Evolutionary conservation across 2,113 vertebrate genomes (phyloP), one percentile per base, ranked within the genome.

Genomic region (Gobius niger): DNA sequence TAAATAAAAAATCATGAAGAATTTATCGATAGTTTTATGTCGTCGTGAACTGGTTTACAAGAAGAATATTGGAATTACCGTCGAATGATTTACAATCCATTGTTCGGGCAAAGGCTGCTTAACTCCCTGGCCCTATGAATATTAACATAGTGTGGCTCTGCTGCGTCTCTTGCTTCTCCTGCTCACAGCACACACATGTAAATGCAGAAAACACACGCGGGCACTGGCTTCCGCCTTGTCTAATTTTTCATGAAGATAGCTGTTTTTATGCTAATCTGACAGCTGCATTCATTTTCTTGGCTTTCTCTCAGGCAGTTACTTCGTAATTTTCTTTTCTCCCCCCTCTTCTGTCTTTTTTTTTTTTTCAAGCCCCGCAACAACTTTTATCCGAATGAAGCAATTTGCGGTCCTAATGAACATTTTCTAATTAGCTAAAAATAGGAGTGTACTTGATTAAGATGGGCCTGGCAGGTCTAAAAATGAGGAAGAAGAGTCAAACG

Each of bases 51-150:
- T 83, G 83, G 80, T 90, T 90, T 87, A 90, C 87, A 89, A 85
- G 84, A 91, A 90, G n/a, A 88, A 84, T 87, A 88, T 87, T 69
- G 84, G 68, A 86, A 89, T 91, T 91, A 87, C 81, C 89, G 80
- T 88, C 82, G 79, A 57, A 80, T 91, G 87, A 92, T 91, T 89
- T 90, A 91, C 88, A 76, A 76, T 85, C 78, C 81, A 82, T 88
- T 90, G 81, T 89, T 89, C 73, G 61, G 69, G 75, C 78, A 76
- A 65, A 83, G 84, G 81, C 77, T 85, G 79, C 87, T 90, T 84
- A 87, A 86, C 79, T 83, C 73, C 53, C 73, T 68, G 75, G 68
- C 52, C 63, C 73, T 73, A 77, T 89, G 82, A 86, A 91, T 91
- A 90, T 88, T 89, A 92, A 86, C 82, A 69, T 57, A 63, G 65